Evolutionary conservation across 2,797 vertebrate genomes (phyloP).

Genomic region (Takifugu ocellatus): DNA sequence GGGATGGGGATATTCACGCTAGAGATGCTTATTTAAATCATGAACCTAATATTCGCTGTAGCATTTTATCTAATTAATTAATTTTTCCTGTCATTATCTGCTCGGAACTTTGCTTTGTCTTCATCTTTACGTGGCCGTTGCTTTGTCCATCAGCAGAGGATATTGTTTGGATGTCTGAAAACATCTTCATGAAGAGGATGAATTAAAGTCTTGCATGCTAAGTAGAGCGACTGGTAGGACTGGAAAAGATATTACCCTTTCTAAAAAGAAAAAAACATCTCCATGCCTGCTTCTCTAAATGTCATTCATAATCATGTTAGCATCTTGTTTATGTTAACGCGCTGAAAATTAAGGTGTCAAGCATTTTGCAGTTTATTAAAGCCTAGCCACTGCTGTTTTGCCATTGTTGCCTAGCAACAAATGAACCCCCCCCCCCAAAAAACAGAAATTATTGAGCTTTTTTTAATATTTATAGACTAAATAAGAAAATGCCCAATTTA

Average conservation of each 20-base stretch:
- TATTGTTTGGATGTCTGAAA: too few species aligned
- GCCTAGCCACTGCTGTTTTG: background rate
- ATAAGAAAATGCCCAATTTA: background rate
- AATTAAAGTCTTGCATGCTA: too few species aligned
- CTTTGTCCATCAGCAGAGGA: too few species aligned
- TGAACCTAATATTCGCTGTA: slow-evolving; percentile 56
- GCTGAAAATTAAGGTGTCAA: background rate
- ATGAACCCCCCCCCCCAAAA: background rate
- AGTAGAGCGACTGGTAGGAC: too few species aligned
- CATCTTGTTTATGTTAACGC: background rate
- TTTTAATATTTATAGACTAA: background rate
- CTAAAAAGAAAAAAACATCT: background rate
- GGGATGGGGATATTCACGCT: slow-evolving; percentile 13
- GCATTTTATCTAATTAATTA: slow-evolving; percentile 21
- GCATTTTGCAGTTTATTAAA: background rate
- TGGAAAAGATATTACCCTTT: background rate
- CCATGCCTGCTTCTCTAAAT: background rate
- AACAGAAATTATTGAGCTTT: background rate
- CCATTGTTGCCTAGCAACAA: background rate
- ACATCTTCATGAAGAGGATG: too few species aligned
- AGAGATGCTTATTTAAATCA: slow-evolving; percentile 60
- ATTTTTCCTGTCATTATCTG: background rate
- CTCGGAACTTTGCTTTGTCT: slow-evolving; percentile 30
- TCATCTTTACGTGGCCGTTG: slow-evolving; percentile 14
- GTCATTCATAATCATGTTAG: background rate